These are phyloP conservation scores for Epizoanthus rinbou DNA, from an alignment of 92 coral and sea anemone genomes.

Conservation along the genomic window DNA sequence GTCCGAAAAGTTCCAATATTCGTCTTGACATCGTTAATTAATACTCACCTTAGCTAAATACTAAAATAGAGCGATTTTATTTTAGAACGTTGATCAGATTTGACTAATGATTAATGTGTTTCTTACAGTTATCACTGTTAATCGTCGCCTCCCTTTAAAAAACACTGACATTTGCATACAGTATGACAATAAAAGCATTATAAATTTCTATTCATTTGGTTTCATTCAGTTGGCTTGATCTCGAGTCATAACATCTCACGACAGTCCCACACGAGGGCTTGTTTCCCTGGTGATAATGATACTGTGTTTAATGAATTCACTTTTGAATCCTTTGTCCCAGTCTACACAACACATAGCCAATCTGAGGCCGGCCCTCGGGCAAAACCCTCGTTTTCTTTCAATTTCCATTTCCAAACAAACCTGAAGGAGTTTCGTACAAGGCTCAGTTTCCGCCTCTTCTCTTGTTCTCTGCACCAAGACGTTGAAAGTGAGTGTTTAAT, in stretches of 20 bases:
- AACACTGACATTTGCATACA: not conserved
- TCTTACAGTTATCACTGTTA: too few relatives aligned
- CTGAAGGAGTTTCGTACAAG: conserved; percentile 1
- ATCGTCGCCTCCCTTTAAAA: not conserved
- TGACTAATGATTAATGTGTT: too few relatives aligned
- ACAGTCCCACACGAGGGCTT: not conserved
- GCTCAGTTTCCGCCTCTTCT: not conserved
- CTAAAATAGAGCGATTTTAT: too few relatives aligned
- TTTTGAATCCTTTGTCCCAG: not conserved
- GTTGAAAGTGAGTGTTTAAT: not conserved
- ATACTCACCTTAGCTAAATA: too few relatives aligned
- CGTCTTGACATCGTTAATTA: too few relatives aligned
- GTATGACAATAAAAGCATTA: not conserved
- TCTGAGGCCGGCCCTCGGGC: conserved; percentile 10
- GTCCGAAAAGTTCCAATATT: too few relatives aligned
- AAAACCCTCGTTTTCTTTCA: not conserved
- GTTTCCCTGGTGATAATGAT: conserved; percentile 1
- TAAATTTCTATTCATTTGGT: not conserved
- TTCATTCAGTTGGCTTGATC: not conserved
- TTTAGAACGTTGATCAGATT: too few relatives aligned
- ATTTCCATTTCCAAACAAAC: conserved; percentile 24
- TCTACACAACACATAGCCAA: conserved; percentile 6
- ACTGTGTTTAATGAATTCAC: conserved; percentile 29
- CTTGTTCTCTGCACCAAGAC: not conserved
- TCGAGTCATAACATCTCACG: not conserved